These are phyloP conservation scores for Porites rus DNA, from an alignment of 92 coral and sea anemone genomes.

Conservation along the genomic window DNA sequence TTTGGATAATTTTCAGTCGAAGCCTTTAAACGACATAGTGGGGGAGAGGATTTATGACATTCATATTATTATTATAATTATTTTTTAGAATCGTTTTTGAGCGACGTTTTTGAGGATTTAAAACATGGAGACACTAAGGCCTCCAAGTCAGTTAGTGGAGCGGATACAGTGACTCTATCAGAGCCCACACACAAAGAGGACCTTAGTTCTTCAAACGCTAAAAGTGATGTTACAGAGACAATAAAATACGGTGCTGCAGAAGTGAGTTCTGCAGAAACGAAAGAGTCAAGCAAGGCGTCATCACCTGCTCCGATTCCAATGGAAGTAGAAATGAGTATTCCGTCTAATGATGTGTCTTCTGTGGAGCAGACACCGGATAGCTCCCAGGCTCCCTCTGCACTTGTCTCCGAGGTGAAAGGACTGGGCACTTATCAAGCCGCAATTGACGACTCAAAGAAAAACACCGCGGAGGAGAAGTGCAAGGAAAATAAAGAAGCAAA, in stretches of 20 bases:
- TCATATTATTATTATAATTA: background rate
- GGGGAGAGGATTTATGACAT: background rate
- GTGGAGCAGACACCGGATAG: conserved; percentile 25
- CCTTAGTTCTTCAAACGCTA: background rate
- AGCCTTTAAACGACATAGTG: background rate
- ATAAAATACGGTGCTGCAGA: background rate
- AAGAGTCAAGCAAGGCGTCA: background rate
- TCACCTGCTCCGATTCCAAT: background rate
- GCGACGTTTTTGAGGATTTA: conserved; percentile 34
- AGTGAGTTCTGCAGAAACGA: background rate
- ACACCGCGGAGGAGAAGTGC: background rate
- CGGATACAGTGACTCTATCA: background rate
- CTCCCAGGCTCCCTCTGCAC: conserved; percentile 6
- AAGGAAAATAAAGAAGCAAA: conserved; percentile 4
- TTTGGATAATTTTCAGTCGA: too few relatives aligned
- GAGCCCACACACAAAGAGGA: conserved; percentile 23
- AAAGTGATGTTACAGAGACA: background rate
- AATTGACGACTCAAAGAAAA: background rate
- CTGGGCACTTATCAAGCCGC: conserved; percentile 4
- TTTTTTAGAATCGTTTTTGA: conserved; percentile 24
- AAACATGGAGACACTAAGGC: conserved; percentile 24
- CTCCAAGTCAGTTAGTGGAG: background rate
- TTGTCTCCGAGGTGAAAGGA: background rate
- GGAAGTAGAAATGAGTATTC: conserved; percentile 18
- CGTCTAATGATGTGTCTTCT: conserved; percentile 22